Percentiles rank a stretch among this genome's conserved stretches.
Evolutionary conservation across 2,797 vertebrate species (phyloP).

Genomic region (Alouatta caraya): DNA sequence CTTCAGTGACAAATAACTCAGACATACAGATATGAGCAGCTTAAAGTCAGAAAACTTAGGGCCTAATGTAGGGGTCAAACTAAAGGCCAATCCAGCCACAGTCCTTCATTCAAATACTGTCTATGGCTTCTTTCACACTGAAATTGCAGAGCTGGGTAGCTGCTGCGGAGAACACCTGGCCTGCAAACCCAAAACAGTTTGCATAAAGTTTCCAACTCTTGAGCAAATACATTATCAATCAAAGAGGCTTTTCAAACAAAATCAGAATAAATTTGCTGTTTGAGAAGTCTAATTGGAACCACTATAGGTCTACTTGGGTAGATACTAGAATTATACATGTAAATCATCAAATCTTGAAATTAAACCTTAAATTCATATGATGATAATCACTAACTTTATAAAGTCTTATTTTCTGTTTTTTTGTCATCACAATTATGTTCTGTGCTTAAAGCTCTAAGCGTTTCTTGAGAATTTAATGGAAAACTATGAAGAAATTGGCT

Average conservation of each 20-base stretch:
- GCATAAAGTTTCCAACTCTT: background rate
- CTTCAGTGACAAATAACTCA: constrained; percentile 42
- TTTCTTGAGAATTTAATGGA: constrained; percentile 51
- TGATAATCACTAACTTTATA: constrained; percentile 2
- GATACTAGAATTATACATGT: background rate
- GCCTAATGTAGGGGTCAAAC: background rate
- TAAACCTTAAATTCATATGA: constrained; percentile 50
- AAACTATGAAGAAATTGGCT: background rate
- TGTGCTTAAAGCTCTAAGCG: background rate
- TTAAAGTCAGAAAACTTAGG: background rate
- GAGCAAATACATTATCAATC: background rate
- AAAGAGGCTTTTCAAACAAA: constrained; percentile 6
- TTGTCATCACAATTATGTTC: constrained; percentile 41
- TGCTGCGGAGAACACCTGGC: background rate
- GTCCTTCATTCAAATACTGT: background rate
- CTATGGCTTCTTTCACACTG: background rate
- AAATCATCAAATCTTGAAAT: constrained; percentile 47
- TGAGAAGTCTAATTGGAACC: constrained; percentile 36
- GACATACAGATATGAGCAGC: constrained; percentile 33
- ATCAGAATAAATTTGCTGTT: constrained; percentile 16
- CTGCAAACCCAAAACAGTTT: background rate
- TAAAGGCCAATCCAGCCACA: background rate
- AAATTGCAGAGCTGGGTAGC: background rate
- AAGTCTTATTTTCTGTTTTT: constrained; percentile 15
- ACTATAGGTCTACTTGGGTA: background rate